Conservation (phyloP, 2,113 vertebrate species). For the Propithecus coquereli region DNA sequence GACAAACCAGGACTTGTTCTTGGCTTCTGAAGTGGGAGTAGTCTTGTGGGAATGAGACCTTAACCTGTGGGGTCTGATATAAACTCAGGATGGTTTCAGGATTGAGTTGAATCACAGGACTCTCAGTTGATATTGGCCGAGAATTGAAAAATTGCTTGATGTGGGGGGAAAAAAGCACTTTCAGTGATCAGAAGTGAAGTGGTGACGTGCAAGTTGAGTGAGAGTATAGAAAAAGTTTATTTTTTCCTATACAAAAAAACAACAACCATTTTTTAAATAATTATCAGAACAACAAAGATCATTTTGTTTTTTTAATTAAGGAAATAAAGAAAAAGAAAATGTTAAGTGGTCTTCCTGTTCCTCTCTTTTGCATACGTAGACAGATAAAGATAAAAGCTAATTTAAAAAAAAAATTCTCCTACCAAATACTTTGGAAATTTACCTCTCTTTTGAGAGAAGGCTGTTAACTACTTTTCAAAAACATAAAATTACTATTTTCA, state of each 20-base stretch:
- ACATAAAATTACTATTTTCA: background rate
- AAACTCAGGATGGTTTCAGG: background rate
- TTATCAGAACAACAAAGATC: background rate
- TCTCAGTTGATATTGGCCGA: background rate
- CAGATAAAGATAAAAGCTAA: background rate
- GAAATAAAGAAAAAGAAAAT: background rate
- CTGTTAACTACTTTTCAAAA: background rate
- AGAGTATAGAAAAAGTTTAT: background rate
- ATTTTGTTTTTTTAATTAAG: slow-evolving; percentile 24
- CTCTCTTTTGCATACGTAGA: background rate
- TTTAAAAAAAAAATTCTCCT: background rate
- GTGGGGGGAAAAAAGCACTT: background rate
- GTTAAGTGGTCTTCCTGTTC: background rate
- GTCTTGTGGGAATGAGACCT: background rate
- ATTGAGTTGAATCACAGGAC: background rate
- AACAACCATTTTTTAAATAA: background rate
- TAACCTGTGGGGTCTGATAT: background rate
- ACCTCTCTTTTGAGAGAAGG: background rate
- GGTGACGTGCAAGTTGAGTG: background rate
- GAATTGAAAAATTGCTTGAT: background rate
- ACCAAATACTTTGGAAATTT: slow-evolving; percentile 9
- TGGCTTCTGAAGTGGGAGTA: too few relatives aligned
- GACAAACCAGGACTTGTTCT: background rate
- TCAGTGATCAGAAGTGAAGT: background rate
- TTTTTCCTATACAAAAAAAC: background rate